Percentiles rank a stretch among this genome's conserved stretches.
Conservation (phyloP, 2,113 vertebrate genomes). For the Riparia riparia region DNA sequence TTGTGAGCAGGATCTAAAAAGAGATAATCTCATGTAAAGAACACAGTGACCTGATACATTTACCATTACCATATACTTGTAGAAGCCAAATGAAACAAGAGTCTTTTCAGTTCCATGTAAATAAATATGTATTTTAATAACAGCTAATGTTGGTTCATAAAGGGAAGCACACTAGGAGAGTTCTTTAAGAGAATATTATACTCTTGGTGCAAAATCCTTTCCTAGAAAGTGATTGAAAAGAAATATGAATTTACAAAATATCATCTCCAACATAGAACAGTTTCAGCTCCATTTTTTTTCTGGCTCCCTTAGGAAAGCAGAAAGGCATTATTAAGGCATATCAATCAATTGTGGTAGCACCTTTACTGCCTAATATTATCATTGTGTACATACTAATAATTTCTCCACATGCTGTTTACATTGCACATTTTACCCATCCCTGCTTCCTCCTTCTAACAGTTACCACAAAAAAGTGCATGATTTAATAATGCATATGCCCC, state of each 20-base stretch:
- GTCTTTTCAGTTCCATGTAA: slow-evolving; percentile 23
- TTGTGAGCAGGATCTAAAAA: not conserved
- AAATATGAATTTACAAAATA: slow-evolving; percentile 19
- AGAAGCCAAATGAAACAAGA: slow-evolving; percentile 37
- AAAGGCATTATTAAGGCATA: slow-evolving; percentile 35
- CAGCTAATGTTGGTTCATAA: slow-evolving; percentile 21
- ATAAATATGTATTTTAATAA: slow-evolving; percentile 67
- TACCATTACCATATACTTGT: not conserved
- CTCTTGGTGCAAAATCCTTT: not conserved
- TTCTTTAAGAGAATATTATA: slow-evolving; percentile 26
- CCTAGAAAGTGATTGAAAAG: slow-evolving; percentile 42
- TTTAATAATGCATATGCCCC: slow-evolving; percentile 23
- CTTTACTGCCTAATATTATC: slow-evolving; percentile 38
- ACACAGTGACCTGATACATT: not conserved
- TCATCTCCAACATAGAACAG: not conserved
- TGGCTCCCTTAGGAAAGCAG: slow-evolving; percentile 22
- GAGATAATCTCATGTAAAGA: slow-evolving; percentile 4
- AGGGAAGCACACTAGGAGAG: not conserved
- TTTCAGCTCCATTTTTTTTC: not conserved
- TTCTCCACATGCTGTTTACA: not conserved
- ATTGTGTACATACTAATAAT: not conserved
- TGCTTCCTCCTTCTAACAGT: not conserved
- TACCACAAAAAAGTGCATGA: not conserved
- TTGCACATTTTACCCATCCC: not conserved
- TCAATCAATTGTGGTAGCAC: slow-evolving; percentile 38